Evolutionary conservation across 2,113 vertebrate species (phyloP).

Genomic region (Zeus faber): DNA sequence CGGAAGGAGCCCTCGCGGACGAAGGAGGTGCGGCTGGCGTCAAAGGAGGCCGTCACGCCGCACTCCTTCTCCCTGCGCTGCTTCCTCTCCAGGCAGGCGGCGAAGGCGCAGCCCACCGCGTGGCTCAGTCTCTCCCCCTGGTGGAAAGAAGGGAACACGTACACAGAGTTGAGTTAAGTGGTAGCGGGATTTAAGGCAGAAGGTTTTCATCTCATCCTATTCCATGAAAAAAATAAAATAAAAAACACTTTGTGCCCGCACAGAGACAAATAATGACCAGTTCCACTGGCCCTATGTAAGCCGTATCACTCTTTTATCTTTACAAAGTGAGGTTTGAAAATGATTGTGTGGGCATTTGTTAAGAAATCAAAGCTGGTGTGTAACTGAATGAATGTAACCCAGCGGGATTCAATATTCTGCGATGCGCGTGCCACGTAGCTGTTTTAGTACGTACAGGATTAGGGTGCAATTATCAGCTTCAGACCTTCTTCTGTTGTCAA

Average conservation of each 20-base stretch:
- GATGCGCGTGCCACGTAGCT: background rate
- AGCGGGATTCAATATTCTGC: too few species aligned
- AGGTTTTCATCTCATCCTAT: too few species aligned
- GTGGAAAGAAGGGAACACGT: background rate
- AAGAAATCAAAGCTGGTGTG: too few species aligned
- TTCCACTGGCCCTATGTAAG: too few species aligned
- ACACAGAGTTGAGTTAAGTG: background rate
- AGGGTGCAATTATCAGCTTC: conserved; percentile 1
- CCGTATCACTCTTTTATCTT: too few species aligned
- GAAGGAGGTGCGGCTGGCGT: conserved; percentile 88
- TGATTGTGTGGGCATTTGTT: too few species aligned
- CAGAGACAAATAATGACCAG: too few species aligned
- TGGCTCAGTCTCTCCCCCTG: conserved; percentile 91
- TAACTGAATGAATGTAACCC: too few species aligned
- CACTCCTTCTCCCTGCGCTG: conserved; percentile 91
- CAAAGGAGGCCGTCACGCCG: conserved; percentile 88
- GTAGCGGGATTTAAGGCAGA: too few species aligned
- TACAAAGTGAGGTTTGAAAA: too few species aligned
- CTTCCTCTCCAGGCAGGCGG: conserved; percentile 89
- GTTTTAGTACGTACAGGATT: background rate
- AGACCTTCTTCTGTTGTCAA: conserved; percentile 12
- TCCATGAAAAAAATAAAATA: too few species aligned
- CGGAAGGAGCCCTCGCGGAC: conserved; percentile 92
- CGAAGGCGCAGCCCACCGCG: conserved; percentile 90
- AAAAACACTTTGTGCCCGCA: too few species aligned